A percentile compares a stretch with the other conserved stretches of the same genome.
These are phyloP conservation scores for Nezara viridula DNA, from an alignment of 2,888 invertebrate species.

Conservation along the genomic window DNA sequence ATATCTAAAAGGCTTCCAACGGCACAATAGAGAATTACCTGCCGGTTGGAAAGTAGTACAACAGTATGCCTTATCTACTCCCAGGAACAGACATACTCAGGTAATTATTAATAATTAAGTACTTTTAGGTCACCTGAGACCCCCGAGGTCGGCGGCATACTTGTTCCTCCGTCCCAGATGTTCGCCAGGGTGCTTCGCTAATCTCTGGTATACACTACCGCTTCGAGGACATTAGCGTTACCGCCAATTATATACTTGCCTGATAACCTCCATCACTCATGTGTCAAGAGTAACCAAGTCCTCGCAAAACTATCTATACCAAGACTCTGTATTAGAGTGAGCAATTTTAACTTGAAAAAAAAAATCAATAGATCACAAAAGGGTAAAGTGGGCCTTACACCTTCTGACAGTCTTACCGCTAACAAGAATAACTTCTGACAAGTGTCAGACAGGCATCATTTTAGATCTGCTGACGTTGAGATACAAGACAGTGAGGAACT, in stretches of 20 bases:
- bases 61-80: not conserved
- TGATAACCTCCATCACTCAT: not conserved
- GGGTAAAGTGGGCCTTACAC: too few relatives aligned
- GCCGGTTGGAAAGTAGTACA: not conserved
- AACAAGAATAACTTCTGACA: too few relatives aligned
- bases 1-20: not conserved
- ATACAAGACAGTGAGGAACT: too few relatives aligned
- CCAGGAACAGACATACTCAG: not conserved
- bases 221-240: not conserved
- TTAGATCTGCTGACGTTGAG: too few relatives aligned
- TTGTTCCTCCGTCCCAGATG: not conserved
- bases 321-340: too few relatives aligned
- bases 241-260: not conserved
- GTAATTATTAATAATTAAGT: conserved; percentile 24
- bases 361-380: too few relatives aligned
- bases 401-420: too few relatives aligned
- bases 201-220: not conserved
- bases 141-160: not conserved
- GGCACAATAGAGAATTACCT: not conserved
- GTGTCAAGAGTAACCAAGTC: not conserved
- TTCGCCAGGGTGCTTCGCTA: not conserved
- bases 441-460: too few relatives aligned
- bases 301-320: too few relatives aligned
- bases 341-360: too few relatives aligned
- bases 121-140: conserved; percentile 12